Base-by-base conservation (phyloP, 2,888 invertebrate genomes). In the Drosophila anomalata region DNA sequence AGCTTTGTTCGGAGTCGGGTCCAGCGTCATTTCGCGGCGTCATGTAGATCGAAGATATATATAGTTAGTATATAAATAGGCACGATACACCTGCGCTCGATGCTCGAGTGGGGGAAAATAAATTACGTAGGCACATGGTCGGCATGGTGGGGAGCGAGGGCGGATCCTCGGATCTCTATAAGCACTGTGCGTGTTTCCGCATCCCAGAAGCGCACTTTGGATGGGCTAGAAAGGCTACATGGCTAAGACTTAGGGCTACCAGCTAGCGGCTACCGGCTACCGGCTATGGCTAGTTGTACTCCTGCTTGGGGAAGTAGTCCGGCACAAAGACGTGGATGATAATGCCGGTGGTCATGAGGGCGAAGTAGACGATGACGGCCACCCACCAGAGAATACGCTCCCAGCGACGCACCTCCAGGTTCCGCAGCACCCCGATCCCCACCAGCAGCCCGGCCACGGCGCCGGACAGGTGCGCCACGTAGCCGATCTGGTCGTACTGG, bases 391-490 rank as follows among this genome's bases (percentile, higher is more conserved):
- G 89, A 0, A 94, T 93, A 75, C 94, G 95, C 92, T 97, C 97
- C 96, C 97, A 97, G 61, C 94, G 94, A 55, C 94, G 93, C 72
- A 95, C 95, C 89, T 95, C 95, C 7, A 97, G 92, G 92, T 97
- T 97, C 22, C 96, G 93, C n/a, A 97, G 93, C 0, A 96, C 94
- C 9, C 97, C 96, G 69, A 97, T 95, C 17, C 97, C 97, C 36
- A 97, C 95, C 17, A 97, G 92, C 5, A 90, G 79, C 0, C 99
- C 99, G 57, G 97, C 97, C 1, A 98, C 78, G 44, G 97, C 97
- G 1, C 99, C 98, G 0, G 96, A 97, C 48, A 98, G 92, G 92
- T 99, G 99, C 7, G 99, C 99, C 1, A 97, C 96, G 90, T 99
- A 98, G 11, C 98, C 98, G 57, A 98, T 95, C 92, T 97, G 95